Conservation (phyloP, 2,888 invertebrate genomes). For the Octodonta nipae region DNA sequence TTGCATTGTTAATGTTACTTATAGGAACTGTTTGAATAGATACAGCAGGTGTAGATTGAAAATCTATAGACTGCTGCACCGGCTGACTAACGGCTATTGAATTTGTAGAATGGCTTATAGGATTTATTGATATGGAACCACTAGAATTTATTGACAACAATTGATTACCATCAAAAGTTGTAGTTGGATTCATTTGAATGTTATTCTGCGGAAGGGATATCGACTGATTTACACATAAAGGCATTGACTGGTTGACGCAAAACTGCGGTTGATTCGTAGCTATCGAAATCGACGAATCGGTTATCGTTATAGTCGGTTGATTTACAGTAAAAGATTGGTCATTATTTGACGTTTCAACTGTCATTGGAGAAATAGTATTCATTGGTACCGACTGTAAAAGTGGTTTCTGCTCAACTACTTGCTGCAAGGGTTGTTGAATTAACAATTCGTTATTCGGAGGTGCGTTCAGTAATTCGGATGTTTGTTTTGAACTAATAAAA, state of each 20-base stretch:
- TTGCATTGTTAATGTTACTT: slow-evolving; percentile 25
- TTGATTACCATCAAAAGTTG: slow-evolving; percentile 12
- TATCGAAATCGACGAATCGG: slow-evolving; percentile 15
- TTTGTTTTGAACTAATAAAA: slow-evolving; percentile 25
- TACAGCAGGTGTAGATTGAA: slow-evolving; percentile 25
- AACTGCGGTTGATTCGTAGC: slow-evolving; percentile 18
- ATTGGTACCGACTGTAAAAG: slow-evolving; percentile 18
- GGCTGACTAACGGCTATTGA: slow-evolving; percentile 20
- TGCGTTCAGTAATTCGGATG: slow-evolving; percentile 22
- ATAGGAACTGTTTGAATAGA: slow-evolving; percentile 28
- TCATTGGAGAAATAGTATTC: slow-evolving; percentile 13
- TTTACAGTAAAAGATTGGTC: slow-evolving; percentile 16
- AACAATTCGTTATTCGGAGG: slow-evolving; percentile 18
- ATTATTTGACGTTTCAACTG: slow-evolving; percentile 12
- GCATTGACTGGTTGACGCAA: slow-evolving; percentile 25
- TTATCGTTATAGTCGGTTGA: slow-evolving; percentile 14
- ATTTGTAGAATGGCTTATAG: slow-evolving; percentile 11
- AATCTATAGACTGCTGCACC: slow-evolving; percentile 22
- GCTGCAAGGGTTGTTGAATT: slow-evolving; percentile 13
- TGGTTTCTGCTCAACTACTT: slow-evolving; percentile 17
- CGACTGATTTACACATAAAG: slow-evolving; percentile 25
- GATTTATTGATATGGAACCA: slow-evolving; percentile 14
- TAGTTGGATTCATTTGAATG: slow-evolving; percentile 13
- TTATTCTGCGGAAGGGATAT: slow-evolving; percentile 15
- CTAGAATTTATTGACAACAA: slow-evolving; percentile 13